Evolutionary conservation across 2,888 invertebrate genomes (phyloP), one percentile per base, ranked within the genome.

Genomic region (Oscheius onirici): DNA sequence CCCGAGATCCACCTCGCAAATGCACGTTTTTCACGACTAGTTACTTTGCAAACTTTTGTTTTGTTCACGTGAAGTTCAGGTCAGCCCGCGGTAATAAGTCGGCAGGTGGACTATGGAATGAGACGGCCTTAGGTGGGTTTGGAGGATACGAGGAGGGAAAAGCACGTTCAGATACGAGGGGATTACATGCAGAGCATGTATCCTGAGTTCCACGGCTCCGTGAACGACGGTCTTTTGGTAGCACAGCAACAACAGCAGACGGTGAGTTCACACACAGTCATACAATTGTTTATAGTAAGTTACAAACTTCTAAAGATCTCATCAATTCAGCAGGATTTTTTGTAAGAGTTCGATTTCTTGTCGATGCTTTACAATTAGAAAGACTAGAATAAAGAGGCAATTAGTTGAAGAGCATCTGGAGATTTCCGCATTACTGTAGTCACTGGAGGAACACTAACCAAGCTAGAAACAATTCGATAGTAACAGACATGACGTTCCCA

Each of bases 181-280:
- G 34, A 63, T 46, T 63, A 63, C 63, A 63, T 63, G 63, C 63
- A 63, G 8, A 46, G 63, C 63, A 63, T 63, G 63, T 63, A 63
- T 63, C 49, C 63, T 46, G 49, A 49, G 10, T 63, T 63, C 17
- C 46, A 28, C 34, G 49, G 17, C 63, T 49, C 26, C 13, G n/a
- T 49, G 49, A 63, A 49, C 58, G 58, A 58, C 58, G 40, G 40
- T 41, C 41, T 20, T 20, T 20, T 58, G 41, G 41, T 17, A 49
- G 22, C 49, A 22, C 58, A 28, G 40, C 57, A 13, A 58, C 34
- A 34, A 41, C 58, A 41, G 22, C 24, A 17, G 24, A 60, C 44
- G 28, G 60, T 55, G 54, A 55, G 54, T 43, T n/a, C 24, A 26
- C 24, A 22, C 2, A 11, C 20, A 17, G n/a, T 51, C 17, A 10